These are phyloP conservation scores for Crypturellus undulatus DNA, from an alignment of 2,113 vertebrate species.

Conservation along the genomic window DNA sequence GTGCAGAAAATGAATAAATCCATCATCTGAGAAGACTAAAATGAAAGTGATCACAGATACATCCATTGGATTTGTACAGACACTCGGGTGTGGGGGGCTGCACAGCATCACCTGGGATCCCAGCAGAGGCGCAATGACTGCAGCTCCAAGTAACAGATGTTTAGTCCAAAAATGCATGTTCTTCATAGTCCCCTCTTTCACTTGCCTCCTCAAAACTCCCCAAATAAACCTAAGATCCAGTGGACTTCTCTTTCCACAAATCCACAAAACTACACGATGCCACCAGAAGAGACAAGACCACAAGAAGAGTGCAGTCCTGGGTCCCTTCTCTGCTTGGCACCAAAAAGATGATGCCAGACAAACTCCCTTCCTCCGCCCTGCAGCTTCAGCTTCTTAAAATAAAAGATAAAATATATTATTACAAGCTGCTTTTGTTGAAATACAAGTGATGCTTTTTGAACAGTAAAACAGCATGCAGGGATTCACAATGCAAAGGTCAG, in stretches of 20 bases:
- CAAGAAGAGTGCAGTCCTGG: background rate
- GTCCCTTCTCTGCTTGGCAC: fast-evolving
- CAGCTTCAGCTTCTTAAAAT: background rate
- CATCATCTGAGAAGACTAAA: background rate
- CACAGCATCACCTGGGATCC: background rate
- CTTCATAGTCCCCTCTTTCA: background rate
- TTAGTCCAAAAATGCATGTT: fast-evolving
- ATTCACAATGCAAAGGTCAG: background rate
- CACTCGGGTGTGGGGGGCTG: fast-evolving
- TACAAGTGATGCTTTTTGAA: background rate
- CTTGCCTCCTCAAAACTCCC: background rate
- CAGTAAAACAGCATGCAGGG: background rate
- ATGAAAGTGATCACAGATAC: background rate
- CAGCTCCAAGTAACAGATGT: background rate
- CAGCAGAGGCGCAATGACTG: fast-evolving
- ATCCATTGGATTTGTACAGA: fast-evolving
- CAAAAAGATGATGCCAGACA: background rate
- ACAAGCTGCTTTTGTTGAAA: background rate
- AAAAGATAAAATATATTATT: background rate
- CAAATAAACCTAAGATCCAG: background rate
- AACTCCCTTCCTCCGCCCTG: fast-evolving
- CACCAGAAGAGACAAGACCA: background rate
- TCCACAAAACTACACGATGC: background rate
- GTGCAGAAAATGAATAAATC: background rate
- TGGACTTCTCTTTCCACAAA: background rate